A percentile compares a stretch with the other conserved stretches of the same genome.
These are phyloP conservation scores for Pygmarrhopalites habei DNA, from an alignment of 1,140 invertebrate genomes.

Conservation along the genomic window DNA sequence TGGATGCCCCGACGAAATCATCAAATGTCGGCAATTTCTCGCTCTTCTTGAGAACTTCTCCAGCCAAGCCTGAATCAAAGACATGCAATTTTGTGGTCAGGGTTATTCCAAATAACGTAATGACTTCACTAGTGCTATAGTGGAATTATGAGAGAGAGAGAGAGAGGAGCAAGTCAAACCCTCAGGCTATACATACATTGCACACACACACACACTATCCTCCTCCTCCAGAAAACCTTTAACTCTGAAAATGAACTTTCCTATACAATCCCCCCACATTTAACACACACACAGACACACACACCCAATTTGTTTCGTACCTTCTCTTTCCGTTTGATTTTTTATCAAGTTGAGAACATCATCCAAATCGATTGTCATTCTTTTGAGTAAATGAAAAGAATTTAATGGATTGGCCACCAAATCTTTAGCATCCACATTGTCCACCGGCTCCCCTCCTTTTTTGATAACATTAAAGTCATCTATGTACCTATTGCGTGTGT, in stretches of 20 bases:
- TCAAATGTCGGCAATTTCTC: slow-evolving; percentile 35
- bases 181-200: too few species aligned
- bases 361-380: slow-evolving; percentile 31
- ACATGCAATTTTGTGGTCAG: background rate
- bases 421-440: slow-evolving; percentile 12
- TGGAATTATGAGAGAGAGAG: too few species aligned
- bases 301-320: slow-evolving; percentile 21
- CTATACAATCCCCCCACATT: too few species aligned
- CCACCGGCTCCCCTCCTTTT: background rate
- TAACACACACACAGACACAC: too few species aligned
- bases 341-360: slow-evolving; percentile 24
- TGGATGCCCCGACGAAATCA: slow-evolving; percentile 48
- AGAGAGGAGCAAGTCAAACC: too few species aligned
- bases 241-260: too few species aligned
- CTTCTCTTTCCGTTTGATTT: slow-evolving; percentile 24
- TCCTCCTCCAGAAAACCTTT: too few species aligned
- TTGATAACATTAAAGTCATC: slow-evolving; percentile 27
- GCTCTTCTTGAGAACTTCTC: slow-evolving; percentile 22
- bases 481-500: slow-evolving; percentile 20
- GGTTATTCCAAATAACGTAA: too few species aligned
- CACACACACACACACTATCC: too few species aligned
- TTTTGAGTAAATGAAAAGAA: slow-evolving; percentile 32
- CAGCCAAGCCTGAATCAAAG: slow-evolving; percentile 19
- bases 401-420: slow-evolving; percentile 32
- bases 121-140: too few species aligned